phyloP scores from a whole-genome alignment of 2,888 invertebrate species.

The Prionchulus punctatus region DNA sequence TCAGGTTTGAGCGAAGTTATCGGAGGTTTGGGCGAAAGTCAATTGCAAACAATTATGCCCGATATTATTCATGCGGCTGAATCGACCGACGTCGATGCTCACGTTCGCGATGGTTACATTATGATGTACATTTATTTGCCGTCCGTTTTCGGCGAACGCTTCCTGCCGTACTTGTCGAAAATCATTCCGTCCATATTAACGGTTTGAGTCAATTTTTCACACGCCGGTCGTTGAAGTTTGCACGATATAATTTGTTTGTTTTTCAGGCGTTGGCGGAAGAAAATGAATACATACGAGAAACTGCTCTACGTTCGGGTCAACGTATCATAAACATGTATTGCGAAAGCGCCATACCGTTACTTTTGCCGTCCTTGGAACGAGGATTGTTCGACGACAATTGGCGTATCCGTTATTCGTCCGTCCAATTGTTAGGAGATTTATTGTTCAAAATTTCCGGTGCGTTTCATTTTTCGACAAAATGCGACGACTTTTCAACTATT shows the following conservation, averaged over 20 bases:
- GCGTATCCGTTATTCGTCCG: constrained; percentile 80
- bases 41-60: constrained; percentile 89
- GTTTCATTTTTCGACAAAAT: constrained; percentile 7
- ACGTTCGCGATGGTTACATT: constrained; percentile 97
- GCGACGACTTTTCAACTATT: constrained; percentile 3
- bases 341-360: constrained; percentile 73
- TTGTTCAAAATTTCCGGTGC: constrained; percentile 83
- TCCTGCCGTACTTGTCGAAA: constrained; percentile 83
- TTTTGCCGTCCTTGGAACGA: constrained; percentile 78
- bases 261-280: constrained; percentile 78
- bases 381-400: constrained; percentile 96
- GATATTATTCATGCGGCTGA: constrained; percentile 29
- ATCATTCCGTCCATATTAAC: constrained; percentile 92
- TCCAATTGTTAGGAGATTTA: constrained; percentile 83
- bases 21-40: constrained; percentile 81
- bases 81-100: constrained; percentile 47
- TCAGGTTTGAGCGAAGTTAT: constrained; percentile 80
- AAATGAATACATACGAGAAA: constrained; percentile 93
- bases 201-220: too few species aligned
- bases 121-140: constrained; percentile 99
- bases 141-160: constrained; percentile 81
- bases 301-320: constrained; percentile 87
- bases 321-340: constrained; percentile 89
- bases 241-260: constrained; percentile 3
- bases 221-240: not conserved